phyloP scores from a whole-genome alignment of 2,888 invertebrate species.

The Scrobipalpa costella region DNA sequence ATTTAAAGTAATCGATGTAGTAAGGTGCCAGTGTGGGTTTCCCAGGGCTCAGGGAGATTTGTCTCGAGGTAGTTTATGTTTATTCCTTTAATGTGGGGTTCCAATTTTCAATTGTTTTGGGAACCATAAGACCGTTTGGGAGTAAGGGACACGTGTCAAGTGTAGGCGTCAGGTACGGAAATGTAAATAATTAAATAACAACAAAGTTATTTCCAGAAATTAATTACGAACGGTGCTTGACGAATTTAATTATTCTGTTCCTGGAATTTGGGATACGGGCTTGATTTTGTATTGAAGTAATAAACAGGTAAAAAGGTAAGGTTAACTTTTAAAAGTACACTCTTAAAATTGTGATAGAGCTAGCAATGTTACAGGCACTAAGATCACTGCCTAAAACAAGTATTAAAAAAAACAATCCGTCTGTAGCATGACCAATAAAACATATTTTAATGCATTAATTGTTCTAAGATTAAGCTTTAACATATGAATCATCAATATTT shows the following conservation, averaged over 20 bases:
- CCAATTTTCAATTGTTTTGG: conserved; percentile 7
- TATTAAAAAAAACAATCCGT: too few species aligned
- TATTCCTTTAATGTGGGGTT: conserved; percentile 4
- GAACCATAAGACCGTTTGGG: conserved; percentile 22
- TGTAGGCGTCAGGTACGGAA: not conserved
- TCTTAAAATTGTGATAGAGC: too few species aligned
- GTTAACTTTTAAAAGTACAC: too few species aligned
- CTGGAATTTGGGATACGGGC: not conserved
- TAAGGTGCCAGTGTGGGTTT: conserved; percentile 38
- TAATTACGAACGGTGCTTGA: not conserved
- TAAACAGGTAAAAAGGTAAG: too few species aligned
- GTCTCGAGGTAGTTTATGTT: conserved; percentile 21
- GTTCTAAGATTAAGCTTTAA: too few species aligned
- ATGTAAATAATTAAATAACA: not conserved
- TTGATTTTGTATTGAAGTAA: too few species aligned
- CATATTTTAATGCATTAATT: too few species aligned
- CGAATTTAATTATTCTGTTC: not conserved
- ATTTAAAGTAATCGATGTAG: conserved; percentile 57
- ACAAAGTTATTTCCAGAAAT: not conserved
- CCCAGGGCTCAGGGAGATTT: conserved; percentile 31
- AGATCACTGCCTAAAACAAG: too few species aligned
- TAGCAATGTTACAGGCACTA: too few species aligned
- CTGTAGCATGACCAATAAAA: too few species aligned
- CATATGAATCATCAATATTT: too few species aligned
- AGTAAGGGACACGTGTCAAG: not conserved